Evolutionary conservation across 2,888 invertebrate species (phyloP).

Genomic region (Macrosiphum euphorbiae): DNA sequence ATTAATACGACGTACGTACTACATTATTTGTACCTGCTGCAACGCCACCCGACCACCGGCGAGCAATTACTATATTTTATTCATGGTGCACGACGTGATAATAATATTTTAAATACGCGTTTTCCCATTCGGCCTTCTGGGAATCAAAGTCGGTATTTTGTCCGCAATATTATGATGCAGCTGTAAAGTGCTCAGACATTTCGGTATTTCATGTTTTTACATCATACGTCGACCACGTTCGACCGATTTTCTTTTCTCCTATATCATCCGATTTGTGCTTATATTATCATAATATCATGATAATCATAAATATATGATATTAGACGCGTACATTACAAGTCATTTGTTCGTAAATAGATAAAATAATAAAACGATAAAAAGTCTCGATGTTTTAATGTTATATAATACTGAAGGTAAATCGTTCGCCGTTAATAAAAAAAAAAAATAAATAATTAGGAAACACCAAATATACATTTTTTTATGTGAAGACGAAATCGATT

Average conservation of each 20-base stretch:
- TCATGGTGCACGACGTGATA: not conserved
- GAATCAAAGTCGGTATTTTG: not conserved
- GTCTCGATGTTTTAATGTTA: not conserved
- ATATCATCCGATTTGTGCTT: not conserved
- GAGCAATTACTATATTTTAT: not conserved
- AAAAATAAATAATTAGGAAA: too few species aligned
- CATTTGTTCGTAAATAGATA: not conserved
- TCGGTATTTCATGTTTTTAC: not conserved
- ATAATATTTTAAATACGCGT: not conserved
- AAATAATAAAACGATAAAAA: not conserved
- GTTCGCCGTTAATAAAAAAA: too few species aligned
- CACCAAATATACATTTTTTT: too few species aligned
- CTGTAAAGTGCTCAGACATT: not conserved
- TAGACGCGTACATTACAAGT: not conserved
- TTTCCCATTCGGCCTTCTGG: not conserved
- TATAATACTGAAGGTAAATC: not conserved
- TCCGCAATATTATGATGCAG: not conserved
- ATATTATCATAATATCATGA: not conserved
- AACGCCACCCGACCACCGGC: not conserved
- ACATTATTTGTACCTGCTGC: not conserved
- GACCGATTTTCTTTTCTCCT: not conserved
- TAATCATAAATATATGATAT: too few species aligned
- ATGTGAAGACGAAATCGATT: too few species aligned
- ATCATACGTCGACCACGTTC: not conserved
- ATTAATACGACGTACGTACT: not conserved